Conservation (phyloP, 2,113 vertebrate genomes). For the Corydoras maculifer region DNA sequence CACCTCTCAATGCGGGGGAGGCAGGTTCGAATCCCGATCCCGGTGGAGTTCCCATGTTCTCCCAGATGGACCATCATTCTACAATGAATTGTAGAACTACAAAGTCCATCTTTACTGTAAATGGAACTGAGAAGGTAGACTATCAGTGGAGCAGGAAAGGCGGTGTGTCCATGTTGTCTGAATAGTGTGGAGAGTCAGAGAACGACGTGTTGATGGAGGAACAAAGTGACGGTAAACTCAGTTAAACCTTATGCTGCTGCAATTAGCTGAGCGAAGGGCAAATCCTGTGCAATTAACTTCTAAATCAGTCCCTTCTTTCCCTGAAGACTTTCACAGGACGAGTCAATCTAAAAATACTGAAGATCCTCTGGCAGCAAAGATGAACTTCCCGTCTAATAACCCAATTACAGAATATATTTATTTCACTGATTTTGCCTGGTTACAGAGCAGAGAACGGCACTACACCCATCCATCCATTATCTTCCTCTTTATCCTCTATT, state of each 20-base stretch:
- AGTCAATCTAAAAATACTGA: constrained; percentile 58
- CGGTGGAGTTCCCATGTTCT: too few relatives aligned
- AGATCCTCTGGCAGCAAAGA: constrained; percentile 12
- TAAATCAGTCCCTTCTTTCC: constrained; percentile 57
- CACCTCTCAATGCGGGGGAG: too few relatives aligned
- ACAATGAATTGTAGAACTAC: too few relatives aligned
- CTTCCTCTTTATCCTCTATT: too few relatives aligned
- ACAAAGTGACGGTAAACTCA: background rate
- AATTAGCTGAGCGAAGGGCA: constrained; percentile 32
- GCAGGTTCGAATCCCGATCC: too few relatives aligned
- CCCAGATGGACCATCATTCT: too few relatives aligned
- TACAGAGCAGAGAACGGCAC: background rate
- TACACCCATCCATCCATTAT: background rate
- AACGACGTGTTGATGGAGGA: too few relatives aligned
- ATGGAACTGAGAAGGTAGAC: too few relatives aligned
- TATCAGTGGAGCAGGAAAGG: too few relatives aligned
- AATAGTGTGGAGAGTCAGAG: too few relatives aligned
- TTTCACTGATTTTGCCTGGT: background rate
- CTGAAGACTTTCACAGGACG: constrained; percentile 51
- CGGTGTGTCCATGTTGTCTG: too few relatives aligned
- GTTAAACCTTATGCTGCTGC: constrained; percentile 10
- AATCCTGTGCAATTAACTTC: constrained; percentile 48
- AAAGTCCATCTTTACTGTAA: too few relatives aligned
- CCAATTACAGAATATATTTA: constrained; percentile 28
- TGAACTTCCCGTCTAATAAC: constrained; percentile 20